Base-by-base conservation (phyloP, 2,113 vertebrate genomes). In the Promerops cafer region DNA sequence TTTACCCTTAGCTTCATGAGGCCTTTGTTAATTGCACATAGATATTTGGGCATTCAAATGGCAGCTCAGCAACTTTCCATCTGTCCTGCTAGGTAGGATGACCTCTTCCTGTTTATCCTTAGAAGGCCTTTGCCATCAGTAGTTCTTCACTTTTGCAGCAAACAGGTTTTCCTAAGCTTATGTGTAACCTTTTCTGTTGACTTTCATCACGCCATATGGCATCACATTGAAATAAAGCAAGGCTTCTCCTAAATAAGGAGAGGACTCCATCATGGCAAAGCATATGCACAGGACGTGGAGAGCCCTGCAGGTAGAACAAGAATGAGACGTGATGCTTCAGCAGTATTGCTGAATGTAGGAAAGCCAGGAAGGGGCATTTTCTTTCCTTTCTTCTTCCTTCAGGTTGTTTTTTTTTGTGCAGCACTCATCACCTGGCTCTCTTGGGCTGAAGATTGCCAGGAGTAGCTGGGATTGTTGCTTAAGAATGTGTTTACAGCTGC, bases 151-250 rank as follows among this genome's bases (percentile, higher is more conserved):
- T 33, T 91, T 86, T 86, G 3, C 16, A 91, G 77, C 78, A 90
- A 94, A 94, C 81, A 91, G 88, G 95, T 96, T 92, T 93, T 97
- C 71, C 87, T 84, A 69, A 94, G 95, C 89, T 91, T 77, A 31
- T 40, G 70, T 94, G 91, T 97, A 96, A 95, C 96, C 96, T 97
- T 94, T 96, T 81, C 84, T 78, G 45, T 92, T 93, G 57, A 9
- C 59, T 97, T 97, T 88, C 87, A 65, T 88, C 96, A 80, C 84
- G 59, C 96, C 96, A 91, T 96, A 95, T 97, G 97, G 89, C 78
- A 72, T 91, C 75, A 33, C 72, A 60, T 0, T 86, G 92, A 94
- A 97, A 89, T 91, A 95, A 93, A 90, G 71, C 64, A 14, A 61
- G 88, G 70, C 63, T 96, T 96, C 90, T 87, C 84, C 94, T 96